Evolutionary conservation across 1,140 invertebrate genomes (phyloP).

Genomic region (Drosophila guanche): DNA sequence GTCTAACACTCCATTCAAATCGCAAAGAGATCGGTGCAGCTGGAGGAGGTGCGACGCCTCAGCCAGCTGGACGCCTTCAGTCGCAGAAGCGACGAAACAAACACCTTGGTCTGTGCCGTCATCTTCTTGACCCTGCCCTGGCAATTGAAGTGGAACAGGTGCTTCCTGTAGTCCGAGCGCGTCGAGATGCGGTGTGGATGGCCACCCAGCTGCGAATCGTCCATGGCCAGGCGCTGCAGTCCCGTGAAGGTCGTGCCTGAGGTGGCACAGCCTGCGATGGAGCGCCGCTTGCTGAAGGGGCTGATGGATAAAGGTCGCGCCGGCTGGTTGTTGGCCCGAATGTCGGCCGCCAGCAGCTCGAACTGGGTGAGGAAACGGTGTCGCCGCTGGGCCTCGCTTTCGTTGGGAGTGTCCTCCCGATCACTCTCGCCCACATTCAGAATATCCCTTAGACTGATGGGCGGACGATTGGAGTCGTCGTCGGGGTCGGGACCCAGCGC

Average conservation of each 20-base stretch:
- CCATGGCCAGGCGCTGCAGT: conserved; percentile 23
- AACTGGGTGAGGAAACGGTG: conserved; percentile 57
- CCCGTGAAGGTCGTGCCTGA: conserved; percentile 28
- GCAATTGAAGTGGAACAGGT: conserved; percentile 2
- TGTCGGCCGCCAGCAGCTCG: conserved; percentile 52
- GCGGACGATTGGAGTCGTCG: conserved; percentile 48
- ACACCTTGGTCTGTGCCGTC: conserved; percentile 73
- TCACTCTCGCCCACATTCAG: conserved; percentile 81
- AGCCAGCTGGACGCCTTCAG: conserved; percentile 74
- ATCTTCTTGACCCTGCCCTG: conserved; percentile 77
- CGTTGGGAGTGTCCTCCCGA: conserved; percentile 67
- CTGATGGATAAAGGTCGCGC: conserved; percentile 5
- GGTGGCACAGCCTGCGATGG: conserved; percentile 37
- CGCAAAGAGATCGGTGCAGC: conserved; percentile 80
- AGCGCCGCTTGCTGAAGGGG: conserved; percentile 17
- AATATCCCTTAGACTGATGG: conserved; percentile 74
- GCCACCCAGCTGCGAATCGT: conserved; percentile 25
- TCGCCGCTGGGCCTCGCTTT: conserved; percentile 30
- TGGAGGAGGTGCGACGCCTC: conserved; percentile 73
- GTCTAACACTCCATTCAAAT: conserved; percentile 52
- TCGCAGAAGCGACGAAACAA: conserved; percentile 73
- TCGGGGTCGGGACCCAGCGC: conserved; percentile 24
- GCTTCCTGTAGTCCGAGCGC: too few species aligned
- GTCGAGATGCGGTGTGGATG: too few species aligned
- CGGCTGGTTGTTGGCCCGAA: neutral